Percentiles rank a stretch among this genome's conserved stretches.
Evolutionary conservation across 2,797 vertebrate genomes (phyloP).

Genomic region (Esox lucius): DNA sequence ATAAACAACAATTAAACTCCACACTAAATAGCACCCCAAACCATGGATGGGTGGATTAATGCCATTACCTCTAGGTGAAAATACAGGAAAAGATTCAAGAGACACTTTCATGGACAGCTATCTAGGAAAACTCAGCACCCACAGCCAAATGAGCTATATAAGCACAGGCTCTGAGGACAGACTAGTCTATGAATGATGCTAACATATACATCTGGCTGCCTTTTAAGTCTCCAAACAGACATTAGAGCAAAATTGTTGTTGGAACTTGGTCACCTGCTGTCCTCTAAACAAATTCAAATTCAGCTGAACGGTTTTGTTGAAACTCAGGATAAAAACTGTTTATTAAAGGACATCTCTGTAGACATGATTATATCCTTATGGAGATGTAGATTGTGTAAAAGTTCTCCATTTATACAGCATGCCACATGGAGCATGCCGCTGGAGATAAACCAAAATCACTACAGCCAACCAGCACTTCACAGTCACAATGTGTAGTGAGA

Average conservation of each 20-base stretch:
- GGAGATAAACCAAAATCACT: constrained; percentile 30
- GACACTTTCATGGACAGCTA: neutral
- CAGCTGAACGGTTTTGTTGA: neutral
- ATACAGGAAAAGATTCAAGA: constrained; percentile 5
- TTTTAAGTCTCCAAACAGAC: neutral
- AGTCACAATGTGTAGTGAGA: constrained; percentile 26
- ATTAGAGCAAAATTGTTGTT: neutral
- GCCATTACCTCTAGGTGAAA: neutral
- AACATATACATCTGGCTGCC: neutral
- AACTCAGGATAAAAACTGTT: neutral
- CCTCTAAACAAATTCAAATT: neutral
- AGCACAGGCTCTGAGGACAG: neutral
- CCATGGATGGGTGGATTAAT: constrained; percentile 32
- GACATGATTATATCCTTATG: neutral
- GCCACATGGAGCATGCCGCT: constrained; percentile 2
- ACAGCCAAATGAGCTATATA: too few species aligned
- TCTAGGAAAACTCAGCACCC: too few species aligned
- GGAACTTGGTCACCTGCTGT: neutral
- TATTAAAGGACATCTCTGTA: neutral
- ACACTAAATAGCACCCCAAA: constrained; percentile 30
- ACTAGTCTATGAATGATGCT: neutral
- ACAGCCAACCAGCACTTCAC: constrained; percentile 14
- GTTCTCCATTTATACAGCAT: neutral
- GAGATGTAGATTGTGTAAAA: neutral
- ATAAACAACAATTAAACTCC: constrained; percentile 61